Conservation (phyloP, 2,888 invertebrate genomes). For the Sussaba pulchella region DNA sequence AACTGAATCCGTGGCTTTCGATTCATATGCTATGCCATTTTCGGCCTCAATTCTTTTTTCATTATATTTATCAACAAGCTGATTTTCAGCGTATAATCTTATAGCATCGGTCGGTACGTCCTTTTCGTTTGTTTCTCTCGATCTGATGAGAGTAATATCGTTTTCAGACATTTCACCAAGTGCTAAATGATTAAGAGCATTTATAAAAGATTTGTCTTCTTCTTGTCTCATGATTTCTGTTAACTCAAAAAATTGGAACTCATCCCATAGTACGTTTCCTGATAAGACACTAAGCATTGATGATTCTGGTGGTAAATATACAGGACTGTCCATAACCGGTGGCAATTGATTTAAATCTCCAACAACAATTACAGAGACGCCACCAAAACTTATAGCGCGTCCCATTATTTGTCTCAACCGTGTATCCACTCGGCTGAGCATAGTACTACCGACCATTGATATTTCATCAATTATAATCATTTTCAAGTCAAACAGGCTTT, state of each 20-base stretch:
- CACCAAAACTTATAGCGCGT: neutral
- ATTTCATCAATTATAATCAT: constrained; percentile 79
- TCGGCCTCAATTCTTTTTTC: neutral
- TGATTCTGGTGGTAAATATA: neutral
- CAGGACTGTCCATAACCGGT: constrained; percentile 4
- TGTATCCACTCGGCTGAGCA: too few relatives aligned
- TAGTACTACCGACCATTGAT: constrained; percentile 2
- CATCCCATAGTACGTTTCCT: too few relatives aligned
- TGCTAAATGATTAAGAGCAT: neutral
- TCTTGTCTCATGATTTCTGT: too few relatives aligned
- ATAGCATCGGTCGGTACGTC: neutral
- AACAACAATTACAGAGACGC: neutral
- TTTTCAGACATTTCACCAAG: constrained; percentile 1
- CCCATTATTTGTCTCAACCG: neutral
- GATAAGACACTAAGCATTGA: neutral
- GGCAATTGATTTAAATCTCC: neutral
- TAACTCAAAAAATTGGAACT: too few relatives aligned
- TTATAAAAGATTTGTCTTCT: neutral
- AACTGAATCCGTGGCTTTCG: constrained; percentile 1
- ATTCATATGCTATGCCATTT: constrained; percentile 12
- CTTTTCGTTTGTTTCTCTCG: constrained; percentile 1
- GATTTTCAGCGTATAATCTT: constrained; percentile 5
- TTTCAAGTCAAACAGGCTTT: constrained; percentile 67
- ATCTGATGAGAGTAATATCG: neutral
- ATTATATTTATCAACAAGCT: neutral